phyloP scores from a whole-genome alignment of 2,888 invertebrate genomes.

The Lasioglossum villosulum region DNA sequence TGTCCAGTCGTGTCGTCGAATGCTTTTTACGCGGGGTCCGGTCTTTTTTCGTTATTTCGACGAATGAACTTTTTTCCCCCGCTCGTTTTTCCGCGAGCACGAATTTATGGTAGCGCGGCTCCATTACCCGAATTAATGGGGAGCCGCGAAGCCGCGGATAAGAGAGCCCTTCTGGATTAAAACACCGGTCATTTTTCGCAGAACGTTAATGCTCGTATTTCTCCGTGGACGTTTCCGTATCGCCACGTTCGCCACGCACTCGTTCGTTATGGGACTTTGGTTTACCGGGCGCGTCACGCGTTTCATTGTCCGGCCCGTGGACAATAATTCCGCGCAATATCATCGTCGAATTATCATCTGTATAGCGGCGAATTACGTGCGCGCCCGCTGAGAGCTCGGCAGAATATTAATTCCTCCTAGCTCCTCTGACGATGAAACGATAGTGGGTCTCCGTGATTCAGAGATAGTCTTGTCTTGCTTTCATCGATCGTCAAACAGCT shows the following conservation, averaged over 20 bases:
- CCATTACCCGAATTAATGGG: slow-evolving; percentile 40
- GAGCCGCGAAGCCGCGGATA: slow-evolving; percentile 3
- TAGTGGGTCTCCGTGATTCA: neutral
- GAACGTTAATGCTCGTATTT: slow-evolving; percentile 8
- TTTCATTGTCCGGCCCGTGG: slow-evolving; percentile 27
- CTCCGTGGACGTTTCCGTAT: slow-evolving; percentile 1
- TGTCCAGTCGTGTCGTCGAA: neutral
- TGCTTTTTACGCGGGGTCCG: neutral
- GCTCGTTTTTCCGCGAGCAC: neutral
- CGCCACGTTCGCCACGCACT: neutral
- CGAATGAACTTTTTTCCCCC: neutral
- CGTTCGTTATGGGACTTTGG: neutral
- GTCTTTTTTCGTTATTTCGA: slow-evolving; percentile 1
- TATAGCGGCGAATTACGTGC: slow-evolving; percentile 23
- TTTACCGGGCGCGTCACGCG: neutral
- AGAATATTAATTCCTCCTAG: neutral
- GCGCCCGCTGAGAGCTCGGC: neutral
- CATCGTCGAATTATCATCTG: slow-evolving; percentile 34
- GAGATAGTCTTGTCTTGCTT: neutral
- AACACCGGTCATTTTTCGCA: slow-evolving; percentile 16
- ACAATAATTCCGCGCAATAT: slow-evolving; percentile 6
- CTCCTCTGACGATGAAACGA: neutral
- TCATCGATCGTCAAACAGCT: neutral
- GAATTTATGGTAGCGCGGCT: slow-evolving; percentile 4
- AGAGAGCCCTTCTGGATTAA: neutral